phyloP scores from a whole-genome alignment of 2,797 vertebrate species.

The Cyprinella venusta region DNA sequence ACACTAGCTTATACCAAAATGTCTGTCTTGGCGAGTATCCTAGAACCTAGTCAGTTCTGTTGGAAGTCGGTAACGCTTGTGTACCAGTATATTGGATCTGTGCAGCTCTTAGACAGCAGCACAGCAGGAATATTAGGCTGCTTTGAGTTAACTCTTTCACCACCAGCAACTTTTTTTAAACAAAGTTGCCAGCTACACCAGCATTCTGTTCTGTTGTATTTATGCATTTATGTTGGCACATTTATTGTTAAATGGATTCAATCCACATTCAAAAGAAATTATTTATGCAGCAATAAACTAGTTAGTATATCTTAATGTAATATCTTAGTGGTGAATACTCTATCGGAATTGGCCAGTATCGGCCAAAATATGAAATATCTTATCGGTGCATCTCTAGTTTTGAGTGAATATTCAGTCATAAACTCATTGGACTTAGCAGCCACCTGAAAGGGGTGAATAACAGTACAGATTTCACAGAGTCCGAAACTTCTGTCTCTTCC shows the following conservation, averaged over 20 bases:
- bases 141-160: background rate
- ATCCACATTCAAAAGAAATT: no score
- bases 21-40: background rate
- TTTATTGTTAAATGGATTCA: no score
- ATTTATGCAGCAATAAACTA: no score
- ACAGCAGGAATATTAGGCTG: background rate
- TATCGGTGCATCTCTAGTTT: background rate
- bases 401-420: background rate
- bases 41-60: background rate
- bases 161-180: background rate
- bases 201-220: no score
- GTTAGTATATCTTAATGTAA: no score
- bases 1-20: no score
- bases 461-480: slow-evolving; percentile 28
- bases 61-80: background rate
- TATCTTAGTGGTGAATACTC: no score
- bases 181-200: background rate
- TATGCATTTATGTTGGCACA: no score
- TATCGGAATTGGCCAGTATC: background rate
- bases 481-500: slow-evolving; percentile 39
- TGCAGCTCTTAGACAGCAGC: background rate
- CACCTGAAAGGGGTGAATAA: slow-evolving; percentile 45
- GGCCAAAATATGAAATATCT: no score
- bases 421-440: background rate
- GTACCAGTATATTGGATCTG: background rate